Conservation (phyloP, 1,140 invertebrate species). For the Anadara kagoshimensis region DNA sequence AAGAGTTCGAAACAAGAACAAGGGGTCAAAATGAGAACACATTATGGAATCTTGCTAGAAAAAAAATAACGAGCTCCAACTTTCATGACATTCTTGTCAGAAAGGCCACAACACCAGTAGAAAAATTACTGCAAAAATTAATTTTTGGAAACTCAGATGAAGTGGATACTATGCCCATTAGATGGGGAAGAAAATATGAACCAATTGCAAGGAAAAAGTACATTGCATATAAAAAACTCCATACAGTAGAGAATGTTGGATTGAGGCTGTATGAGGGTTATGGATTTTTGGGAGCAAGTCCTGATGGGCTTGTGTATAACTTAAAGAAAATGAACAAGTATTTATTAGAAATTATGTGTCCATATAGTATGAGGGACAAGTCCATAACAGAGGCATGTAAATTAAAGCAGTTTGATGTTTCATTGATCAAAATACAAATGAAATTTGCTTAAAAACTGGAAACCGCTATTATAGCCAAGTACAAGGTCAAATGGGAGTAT, state of each 20-base stretch:
- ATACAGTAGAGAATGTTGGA: neutral
- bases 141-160: neutral
- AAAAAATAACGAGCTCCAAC: slow-evolving; percentile 21
- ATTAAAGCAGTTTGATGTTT: neutral
- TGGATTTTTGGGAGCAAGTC: slow-evolving; percentile 17
- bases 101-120: slow-evolving; percentile 3
- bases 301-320: slow-evolving; percentile 8
- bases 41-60: slow-evolving; percentile 3
- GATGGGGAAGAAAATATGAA: slow-evolving; percentile 12
- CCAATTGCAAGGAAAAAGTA: slow-evolving; percentile 2
- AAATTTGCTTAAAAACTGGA: slow-evolving; percentile 10
- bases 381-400: neutral
- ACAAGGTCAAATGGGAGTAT: slow-evolving; percentile 23
- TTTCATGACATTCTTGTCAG: slow-evolving; percentile 17
- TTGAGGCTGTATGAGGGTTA: neutral
- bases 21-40: slow-evolving; percentile 9
- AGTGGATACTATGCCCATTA: neutral
- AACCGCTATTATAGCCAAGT: slow-evolving; percentile 17
- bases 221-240: slow-evolving; percentile 1
- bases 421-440: neutral
- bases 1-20: slow-evolving; percentile 22
- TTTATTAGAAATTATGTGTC: slow-evolving; percentile 9
- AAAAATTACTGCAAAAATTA: slow-evolving; percentile 6
- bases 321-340: neutral
- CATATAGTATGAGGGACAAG: slow-evolving; percentile 1